These are phyloP conservation scores for Clarias platycephalus DNA, from an alignment of 2,797 vertebrate genomes.

Conservation along the genomic window DNA sequence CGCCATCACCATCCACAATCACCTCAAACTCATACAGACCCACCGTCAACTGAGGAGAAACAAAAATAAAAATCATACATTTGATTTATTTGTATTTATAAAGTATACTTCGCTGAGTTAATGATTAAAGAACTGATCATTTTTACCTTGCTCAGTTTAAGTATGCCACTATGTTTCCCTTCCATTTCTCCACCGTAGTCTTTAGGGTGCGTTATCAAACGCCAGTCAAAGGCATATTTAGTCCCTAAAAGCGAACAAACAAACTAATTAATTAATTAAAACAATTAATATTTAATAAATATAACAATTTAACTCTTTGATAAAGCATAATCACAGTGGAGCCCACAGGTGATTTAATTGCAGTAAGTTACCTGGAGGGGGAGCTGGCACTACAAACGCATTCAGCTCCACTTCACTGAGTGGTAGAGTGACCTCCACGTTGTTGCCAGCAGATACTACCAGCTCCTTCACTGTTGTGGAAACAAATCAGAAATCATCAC, in stretches of 20 bases:
- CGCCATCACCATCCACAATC: constrained; percentile 80
- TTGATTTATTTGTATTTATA: background rate
- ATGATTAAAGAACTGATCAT: background rate
- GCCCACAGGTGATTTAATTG: background rate
- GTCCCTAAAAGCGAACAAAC: constrained; percentile 72
- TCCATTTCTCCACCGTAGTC: constrained; percentile 96
- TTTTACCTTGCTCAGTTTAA: constrained; percentile 90
- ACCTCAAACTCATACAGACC: constrained; percentile 96
- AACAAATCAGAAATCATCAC: constrained; percentile 40
- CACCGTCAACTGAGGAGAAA: constrained; percentile 82
- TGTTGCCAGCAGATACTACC: constrained; percentile 92
- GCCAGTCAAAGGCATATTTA: constrained; percentile 88
- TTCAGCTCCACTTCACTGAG: constrained; percentile 88
- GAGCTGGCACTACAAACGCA: constrained; percentile 85
- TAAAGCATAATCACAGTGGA: background rate
- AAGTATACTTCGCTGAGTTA: background rate
- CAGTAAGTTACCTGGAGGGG: constrained; percentile 72
- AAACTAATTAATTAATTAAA: background rate
- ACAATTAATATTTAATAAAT: too few species aligned
- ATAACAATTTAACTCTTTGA: background rate
- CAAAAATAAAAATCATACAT: background rate
- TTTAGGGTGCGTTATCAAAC: constrained; percentile 88
- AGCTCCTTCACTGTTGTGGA: constrained; percentile 78
- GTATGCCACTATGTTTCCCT: constrained; percentile 81
- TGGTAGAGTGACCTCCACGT: constrained; percentile 89